phyloP scores from a whole-genome alignment of 2,797 vertebrate genomes.

The Amblyraja radiata region DNA sequence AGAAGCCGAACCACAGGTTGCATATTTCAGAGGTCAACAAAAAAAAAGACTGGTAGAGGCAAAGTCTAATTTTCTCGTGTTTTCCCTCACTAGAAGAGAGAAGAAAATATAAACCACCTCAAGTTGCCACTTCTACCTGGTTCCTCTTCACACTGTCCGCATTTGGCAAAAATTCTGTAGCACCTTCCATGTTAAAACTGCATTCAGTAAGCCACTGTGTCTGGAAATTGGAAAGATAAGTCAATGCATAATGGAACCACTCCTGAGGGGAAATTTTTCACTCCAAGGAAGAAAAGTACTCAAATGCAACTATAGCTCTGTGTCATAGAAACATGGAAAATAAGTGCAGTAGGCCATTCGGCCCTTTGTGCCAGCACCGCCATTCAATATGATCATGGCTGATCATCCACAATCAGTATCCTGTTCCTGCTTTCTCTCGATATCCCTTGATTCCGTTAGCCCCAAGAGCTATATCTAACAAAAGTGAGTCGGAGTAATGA shows the following conservation, averaged over 20 bases:
- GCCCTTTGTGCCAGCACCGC: no score
- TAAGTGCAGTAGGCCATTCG: no score
- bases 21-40: background rate
- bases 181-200: background rate
- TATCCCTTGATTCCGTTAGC: no score
- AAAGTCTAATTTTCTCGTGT: background rate
- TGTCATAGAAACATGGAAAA: no score
- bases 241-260: background rate
- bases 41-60: background rate
- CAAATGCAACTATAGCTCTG: background rate
- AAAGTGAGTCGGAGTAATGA: no score
- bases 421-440: no score
- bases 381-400: no score
- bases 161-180: no score
- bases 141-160: background rate
- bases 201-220: no score
- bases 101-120: background rate
- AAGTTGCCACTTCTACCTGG: background rate
- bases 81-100: background rate
- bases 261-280: background rate
- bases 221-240: background rate
- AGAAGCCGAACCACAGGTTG: background rate
- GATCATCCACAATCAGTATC: no score
- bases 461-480: no score
- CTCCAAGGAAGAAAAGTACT: background rate